Conservation (phyloP, 1,140 invertebrate species). For the Brachionus angularis region DNA sequence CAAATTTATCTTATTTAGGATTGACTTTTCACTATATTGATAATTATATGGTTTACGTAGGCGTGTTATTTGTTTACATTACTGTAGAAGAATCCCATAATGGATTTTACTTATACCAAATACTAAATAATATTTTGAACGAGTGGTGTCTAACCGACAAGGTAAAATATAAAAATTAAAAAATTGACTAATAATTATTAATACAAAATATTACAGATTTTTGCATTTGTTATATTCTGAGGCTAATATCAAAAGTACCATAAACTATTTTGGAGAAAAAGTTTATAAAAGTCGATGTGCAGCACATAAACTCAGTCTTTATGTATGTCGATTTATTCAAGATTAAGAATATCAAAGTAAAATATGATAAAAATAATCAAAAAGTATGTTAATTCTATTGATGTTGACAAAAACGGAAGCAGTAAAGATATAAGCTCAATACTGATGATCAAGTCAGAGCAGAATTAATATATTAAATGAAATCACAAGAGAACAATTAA, state of each 20-base stretch:
- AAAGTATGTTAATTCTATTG: neutral
- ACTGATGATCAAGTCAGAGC: neutral
- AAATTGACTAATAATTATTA: neutral
- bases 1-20: slow-evolving; percentile 10
- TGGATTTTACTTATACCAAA: neutral
- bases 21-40: neutral
- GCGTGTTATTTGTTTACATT: neutral
- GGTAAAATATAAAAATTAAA: neutral
- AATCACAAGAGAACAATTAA: no score
- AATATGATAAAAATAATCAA: slow-evolving; percentile 16
- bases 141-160: slow-evolving; percentile 7
- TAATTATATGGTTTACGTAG: neutral
- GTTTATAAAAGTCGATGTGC: neutral
- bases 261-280: no score
- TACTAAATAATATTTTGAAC: slow-evolving; percentile 12
- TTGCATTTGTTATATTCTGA: neutral
- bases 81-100: neutral
- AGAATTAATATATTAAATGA: neutral
- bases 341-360: slow-evolving; percentile 4
- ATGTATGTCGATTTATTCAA: slow-evolving; percentile 6
- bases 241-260: neutral
- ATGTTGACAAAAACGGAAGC: neutral
- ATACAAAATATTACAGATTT: neutral
- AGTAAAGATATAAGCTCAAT: neutral
- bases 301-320: neutral